phyloP scores from a whole-genome alignment of 2,888 invertebrate species.

The Cenopis cana region DNA sequence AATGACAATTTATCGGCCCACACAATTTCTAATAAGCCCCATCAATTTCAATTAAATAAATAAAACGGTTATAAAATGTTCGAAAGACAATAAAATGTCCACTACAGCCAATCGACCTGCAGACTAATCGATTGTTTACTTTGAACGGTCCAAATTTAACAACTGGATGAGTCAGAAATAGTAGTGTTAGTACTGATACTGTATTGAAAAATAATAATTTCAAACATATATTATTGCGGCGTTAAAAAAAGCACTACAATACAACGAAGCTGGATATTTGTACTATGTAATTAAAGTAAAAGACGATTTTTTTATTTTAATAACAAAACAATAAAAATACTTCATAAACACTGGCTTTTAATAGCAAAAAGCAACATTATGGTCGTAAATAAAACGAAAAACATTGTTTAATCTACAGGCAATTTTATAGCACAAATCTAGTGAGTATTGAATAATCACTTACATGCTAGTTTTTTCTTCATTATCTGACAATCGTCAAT shows the following conservation, averaged over 20 bases:
- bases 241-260: background rate
- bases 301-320: background rate
- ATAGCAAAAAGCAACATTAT: slow-evolving; percentile 1
- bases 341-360: slow-evolving; percentile 4
- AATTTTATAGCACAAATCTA: background rate
- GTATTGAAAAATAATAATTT: slow-evolving; percentile 6
- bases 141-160: slow-evolving; percentile 73
- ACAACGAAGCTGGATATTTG: too few relatives aligned
- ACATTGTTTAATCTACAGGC: too few relatives aligned
- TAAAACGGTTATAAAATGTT: slow-evolving; percentile 80
- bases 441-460: background rate
- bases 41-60: slow-evolving; percentile 81
- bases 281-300: background rate
- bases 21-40: slow-evolving; percentile 66
- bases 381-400: slow-evolving; percentile 6
- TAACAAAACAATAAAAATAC: background rate
- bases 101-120: slow-evolving; percentile 75
- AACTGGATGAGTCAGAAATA: slow-evolving; percentile 76
- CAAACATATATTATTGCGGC: background rate
- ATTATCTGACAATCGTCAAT: background rate
- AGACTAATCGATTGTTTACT: slow-evolving; percentile 81
- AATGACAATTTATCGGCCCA: slow-evolving; percentile 66
- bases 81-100: slow-evolving; percentile 78
- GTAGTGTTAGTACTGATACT: slow-evolving; percentile 4
- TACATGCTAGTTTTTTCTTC: background rate